These are phyloP conservation scores for Herpetotheres cachinnans DNA, from an alignment of 2,113 vertebrate species.

Conservation along the genomic window DNA sequence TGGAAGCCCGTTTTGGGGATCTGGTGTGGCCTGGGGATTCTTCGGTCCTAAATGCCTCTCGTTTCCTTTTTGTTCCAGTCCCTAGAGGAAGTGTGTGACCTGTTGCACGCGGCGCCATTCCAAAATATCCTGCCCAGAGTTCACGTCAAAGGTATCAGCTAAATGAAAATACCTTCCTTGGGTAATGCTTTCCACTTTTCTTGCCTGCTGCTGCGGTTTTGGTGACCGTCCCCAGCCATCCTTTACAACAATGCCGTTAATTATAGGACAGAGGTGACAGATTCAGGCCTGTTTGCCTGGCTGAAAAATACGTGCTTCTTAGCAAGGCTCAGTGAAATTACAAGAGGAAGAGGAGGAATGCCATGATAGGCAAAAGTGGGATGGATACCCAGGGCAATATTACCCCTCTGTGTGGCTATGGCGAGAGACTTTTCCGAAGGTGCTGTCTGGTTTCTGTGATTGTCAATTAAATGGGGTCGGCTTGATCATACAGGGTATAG, in stretches of 20 bases:
- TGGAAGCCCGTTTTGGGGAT: background rate
- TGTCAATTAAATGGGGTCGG: background rate
- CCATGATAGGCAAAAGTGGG: rapidly evolving
- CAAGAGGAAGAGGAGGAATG: background rate
- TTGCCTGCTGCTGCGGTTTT: background rate
- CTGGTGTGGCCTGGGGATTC: background rate
- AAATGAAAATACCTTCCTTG: background rate
- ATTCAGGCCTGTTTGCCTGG: background rate
- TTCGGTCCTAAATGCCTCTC: background rate
- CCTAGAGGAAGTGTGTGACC: slow-evolving; percentile 87
- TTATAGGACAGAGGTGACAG: background rate
- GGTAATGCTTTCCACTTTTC: background rate
- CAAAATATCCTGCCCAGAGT: slow-evolving; percentile 88
- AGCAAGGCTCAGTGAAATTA: background rate
- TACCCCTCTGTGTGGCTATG: background rate
- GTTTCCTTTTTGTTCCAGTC: slow-evolving; percentile 70
- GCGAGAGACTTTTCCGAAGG: background rate
- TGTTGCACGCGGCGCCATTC: slow-evolving; percentile 85
- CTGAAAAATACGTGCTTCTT: background rate
- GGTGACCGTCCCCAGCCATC: background rate
- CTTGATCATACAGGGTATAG: background rate
- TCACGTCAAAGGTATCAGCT: slow-evolving; percentile 83
- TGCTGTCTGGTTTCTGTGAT: background rate
- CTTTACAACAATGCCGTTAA: background rate
- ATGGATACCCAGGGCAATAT: background rate